Conservation (phyloP, 2,888 invertebrate genomes). For the Perithous albicinctus region DNA sequence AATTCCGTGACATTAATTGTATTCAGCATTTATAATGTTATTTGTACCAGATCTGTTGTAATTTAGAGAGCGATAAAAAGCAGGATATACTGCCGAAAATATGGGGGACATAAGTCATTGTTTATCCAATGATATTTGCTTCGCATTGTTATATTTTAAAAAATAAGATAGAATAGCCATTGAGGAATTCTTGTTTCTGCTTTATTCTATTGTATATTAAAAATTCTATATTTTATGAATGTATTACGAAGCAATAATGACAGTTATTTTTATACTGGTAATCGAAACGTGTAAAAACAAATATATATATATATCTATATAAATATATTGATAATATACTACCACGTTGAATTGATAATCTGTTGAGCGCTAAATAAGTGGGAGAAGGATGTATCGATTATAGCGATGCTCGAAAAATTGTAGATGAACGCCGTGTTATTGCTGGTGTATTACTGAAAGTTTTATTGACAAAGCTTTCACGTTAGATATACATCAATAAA, state of each 20-base stretch:
- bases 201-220: constrained; percentile 64
- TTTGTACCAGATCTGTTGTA: constrained; percentile 49
- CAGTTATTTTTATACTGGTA: constrained; percentile 77
- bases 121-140: constrained; percentile 61
- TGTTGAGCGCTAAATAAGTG: constrained; percentile 40
- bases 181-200: constrained; percentile 45
- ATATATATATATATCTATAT: constrained; percentile 39
- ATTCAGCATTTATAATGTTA: constrained; percentile 55
- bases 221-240: constrained; percentile 74
- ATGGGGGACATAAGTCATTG: constrained; percentile 50
- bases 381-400: background rate
- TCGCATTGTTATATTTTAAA: constrained; percentile 64
- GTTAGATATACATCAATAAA: constrained; percentile 61
- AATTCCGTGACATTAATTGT: constrained; percentile 44
- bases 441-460: constrained; percentile 52
- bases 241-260: constrained; percentile 74
- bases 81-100: constrained; percentile 16
- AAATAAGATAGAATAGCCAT: constrained; percentile 1
- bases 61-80: constrained; percentile 13
- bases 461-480: constrained; percentile 63
- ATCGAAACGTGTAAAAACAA: constrained; percentile 69
- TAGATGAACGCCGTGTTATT: constrained; percentile 20
- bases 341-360: constrained; percentile 58
- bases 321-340: constrained; percentile 53
- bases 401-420: constrained; percentile 31